Evolutionary conservation across 2,797 vertebrate species (phyloP), one percentile per base, ranked within the genome.

Genomic region (Cetoscarus ocellatus): DNA sequence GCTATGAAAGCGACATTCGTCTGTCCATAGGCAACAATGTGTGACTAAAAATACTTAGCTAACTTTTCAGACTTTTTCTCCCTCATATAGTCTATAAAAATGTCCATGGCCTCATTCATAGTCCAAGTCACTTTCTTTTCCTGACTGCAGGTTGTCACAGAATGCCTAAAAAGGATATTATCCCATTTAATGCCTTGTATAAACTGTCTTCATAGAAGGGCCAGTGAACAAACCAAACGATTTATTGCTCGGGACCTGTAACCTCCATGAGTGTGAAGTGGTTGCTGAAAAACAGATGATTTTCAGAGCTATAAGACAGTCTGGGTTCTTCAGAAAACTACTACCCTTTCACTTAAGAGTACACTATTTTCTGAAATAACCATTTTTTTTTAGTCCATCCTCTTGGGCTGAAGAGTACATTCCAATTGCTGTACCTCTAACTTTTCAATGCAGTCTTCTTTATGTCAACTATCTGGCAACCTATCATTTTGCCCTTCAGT

Each of bases 241-340:
- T 40, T 56, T 40, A 5, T 39, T 17, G 4, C 14, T 10, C 6
- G 9, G 7, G 10, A 55, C 10, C 14, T 40, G 10, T 40, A 39
- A 17, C n/a, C 39, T 54, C 35, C 36, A 38, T 11, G n/a, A 6
- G n/a, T 5, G 36, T 38, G 36, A 38, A 38, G 0, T 39, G 10
- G 10, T 9, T 17, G 35, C 35, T 39, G 18, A 15, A 13, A 51
- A 51, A 51, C 49, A 13, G 49, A 19, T 48, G 15, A 78, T 83
- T 75, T 77, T 45, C 35, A 72, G 51, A 59, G 73, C 75, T 27
- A 66, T 7, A 60, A 49, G 10, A 50, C n/a, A 68, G 36, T 47
- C 42, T 66, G n/a, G 45, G 15, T 17, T 44, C 73, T 40, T 18
- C 0, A 7, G 42, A 39, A 45, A 73, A 11, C 7, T 35, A 1